Base-by-base conservation (phyloP, 2,888 invertebrate genomes). In the Lottia scabra region DNA sequence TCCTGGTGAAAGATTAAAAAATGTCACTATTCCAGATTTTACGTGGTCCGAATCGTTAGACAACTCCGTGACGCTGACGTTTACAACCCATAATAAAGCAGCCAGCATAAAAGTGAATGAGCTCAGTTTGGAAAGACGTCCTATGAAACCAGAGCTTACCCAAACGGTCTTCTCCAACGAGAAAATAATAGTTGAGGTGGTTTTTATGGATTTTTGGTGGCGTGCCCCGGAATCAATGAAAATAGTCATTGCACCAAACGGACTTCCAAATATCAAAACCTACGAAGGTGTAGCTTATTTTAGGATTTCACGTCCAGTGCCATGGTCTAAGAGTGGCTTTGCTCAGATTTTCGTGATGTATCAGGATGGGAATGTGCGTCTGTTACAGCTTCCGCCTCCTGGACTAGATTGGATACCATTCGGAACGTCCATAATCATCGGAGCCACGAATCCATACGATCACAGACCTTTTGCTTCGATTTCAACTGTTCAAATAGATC, bases 321-420 rank as follows among this genome's bases (percentile, higher is more conserved):
- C 82, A 0, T 83, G 83, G 83, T 70, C 75, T 0, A 70, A 68
- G 4, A 68, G 72, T 5, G 75, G 77, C 15, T 81, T 67, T 46
- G 76, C 81, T n/a, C 80, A 82, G 73, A 77, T 82, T 10, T 80
- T 84, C 63, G 82, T 81, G 13, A 72, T 84, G 44, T 84, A 83
- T 63, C 83, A 83, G 62, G 84, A 84, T 70, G 84, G 83, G 23
- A 83, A 81, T 64, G 77, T 78, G 3, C 73, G 83, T 2, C 70
- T 83, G 27, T 71, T 80, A 6, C 83, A 79, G 1, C 72, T 80
- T 13, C 80, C 81, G 6, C 84, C 83, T 13, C 79, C 78, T 15
- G 82, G 81, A 12, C 63, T 83, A 27, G 83, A 84, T 70, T 83
- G 82, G 83, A 80, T 84, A 70, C 83, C 83, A 2, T 84, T 84